These are phyloP conservation scores for Lepidurus arcticus DNA, from an alignment of 1,140 invertebrate species.

Conservation along the genomic window DNA sequence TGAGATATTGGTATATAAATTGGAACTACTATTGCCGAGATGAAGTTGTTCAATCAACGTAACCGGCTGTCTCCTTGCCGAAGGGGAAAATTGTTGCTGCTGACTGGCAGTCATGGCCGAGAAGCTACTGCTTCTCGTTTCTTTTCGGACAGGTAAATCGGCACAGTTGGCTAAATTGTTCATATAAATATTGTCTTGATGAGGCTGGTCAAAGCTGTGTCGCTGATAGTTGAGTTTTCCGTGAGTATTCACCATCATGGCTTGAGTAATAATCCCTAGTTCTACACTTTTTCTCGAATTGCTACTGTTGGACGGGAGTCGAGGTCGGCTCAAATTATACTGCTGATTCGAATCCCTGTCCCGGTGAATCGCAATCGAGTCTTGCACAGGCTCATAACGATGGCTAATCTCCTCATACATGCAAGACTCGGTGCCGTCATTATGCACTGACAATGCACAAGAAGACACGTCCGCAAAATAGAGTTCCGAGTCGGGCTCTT, in stretches of 20 bases:
- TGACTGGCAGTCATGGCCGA: neutral
- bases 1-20: slow-evolving; percentile 1
- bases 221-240: slow-evolving; percentile 12
- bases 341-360: neutral
- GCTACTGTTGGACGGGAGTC: slow-evolving; percentile 16
- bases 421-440: slow-evolving; percentile 44
- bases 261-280: slow-evolving; percentile 26
- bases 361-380: slow-evolving; percentile 22
- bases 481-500: slow-evolving; percentile 59
- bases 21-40: neutral
- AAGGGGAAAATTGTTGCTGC: neutral
- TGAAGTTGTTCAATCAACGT: slow-evolving; percentile 19
- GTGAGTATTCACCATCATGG: neutral
- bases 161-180: neutral
- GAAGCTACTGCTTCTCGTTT: neutral
- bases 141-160: neutral
- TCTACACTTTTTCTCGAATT: slow-evolving; percentile 6
- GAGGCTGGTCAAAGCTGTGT: neutral
- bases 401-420: slow-evolving; percentile 35
- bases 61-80: neutral
- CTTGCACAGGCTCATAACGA: slow-evolving; percentile 27
- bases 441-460: slow-evolving; percentile 59
- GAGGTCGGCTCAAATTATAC: slow-evolving; percentile 24
- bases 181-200: slow-evolving; percentile 7
- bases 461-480: slow-evolving; percentile 82